phyloP scores from a whole-genome alignment of 2,888 invertebrate genomes.

The Euzetes globulus region DNA sequence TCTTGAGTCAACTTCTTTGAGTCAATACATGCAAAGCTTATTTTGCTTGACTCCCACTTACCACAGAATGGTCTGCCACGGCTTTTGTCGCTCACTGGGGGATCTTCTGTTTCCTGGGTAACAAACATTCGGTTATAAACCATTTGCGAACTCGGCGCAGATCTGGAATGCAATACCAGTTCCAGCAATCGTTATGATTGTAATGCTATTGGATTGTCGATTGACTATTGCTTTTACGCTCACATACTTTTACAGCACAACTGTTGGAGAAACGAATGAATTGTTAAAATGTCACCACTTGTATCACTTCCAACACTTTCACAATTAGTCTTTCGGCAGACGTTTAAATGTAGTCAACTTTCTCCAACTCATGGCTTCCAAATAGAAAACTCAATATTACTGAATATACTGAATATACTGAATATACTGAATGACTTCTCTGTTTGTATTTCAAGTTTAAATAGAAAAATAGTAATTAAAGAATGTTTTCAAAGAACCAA shows the following conservation, averaged over 20 bases:
- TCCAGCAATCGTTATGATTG: background rate
- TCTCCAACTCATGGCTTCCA: too few relatives aligned
- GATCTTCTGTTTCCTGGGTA: background rate
- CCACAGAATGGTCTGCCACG: background rate
- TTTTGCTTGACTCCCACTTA: background rate
- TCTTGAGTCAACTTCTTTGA: background rate
- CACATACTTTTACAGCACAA: background rate
- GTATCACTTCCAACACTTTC: background rate
- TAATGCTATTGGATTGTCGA: background rate
- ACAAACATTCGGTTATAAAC: background rate
- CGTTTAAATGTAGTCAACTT: too few relatives aligned
- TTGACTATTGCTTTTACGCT: background rate
- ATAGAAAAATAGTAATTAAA: too few relatives aligned
- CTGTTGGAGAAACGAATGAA: background rate
- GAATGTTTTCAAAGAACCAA: too few relatives aligned
- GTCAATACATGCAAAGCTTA: background rate
- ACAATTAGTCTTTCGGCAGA: too few relatives aligned
- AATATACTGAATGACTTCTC: too few relatives aligned
- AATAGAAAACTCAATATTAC: too few relatives aligned
- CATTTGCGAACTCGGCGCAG: background rate
- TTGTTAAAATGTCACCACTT: background rate
- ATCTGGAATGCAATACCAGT: background rate
- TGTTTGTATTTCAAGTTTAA: too few relatives aligned
- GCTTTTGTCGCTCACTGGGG: background rate
- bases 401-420: too few relatives aligned